Conservation (phyloP, 2,113 vertebrate genomes). For the Python bivittatus region DNA sequence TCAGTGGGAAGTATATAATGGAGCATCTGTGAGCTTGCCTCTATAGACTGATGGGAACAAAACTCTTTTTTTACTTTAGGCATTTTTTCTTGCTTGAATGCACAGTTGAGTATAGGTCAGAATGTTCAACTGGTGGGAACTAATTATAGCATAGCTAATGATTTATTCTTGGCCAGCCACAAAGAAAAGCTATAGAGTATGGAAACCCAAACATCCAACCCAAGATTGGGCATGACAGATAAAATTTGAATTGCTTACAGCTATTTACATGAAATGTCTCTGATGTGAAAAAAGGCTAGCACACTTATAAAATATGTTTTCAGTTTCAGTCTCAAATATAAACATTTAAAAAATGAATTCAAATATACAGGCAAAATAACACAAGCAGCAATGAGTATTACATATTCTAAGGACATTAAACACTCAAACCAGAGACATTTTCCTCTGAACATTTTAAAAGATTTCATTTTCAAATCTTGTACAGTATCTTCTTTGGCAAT, state of each 20-base stretch:
- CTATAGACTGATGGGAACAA: conserved; percentile 56
- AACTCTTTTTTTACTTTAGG: conserved; percentile 49
- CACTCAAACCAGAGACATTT: conserved; percentile 15
- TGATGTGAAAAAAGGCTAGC: conserved; percentile 20
- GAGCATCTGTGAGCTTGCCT: conserved; percentile 57
- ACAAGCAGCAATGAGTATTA: neutral
- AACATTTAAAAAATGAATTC: conserved; percentile 38
- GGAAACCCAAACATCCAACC: conserved; percentile 48
- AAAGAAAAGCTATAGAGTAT: conserved; percentile 36
- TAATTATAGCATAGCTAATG: conserved; percentile 56
- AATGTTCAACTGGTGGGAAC: conserved; percentile 46
- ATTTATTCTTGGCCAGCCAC: conserved; percentile 46
- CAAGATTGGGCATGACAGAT: conserved; percentile 51
- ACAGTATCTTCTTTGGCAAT: conserved; percentile 20
- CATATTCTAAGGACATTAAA: conserved; percentile 4
- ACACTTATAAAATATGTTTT: conserved; percentile 34
- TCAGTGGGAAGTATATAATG: conserved; percentile 59
- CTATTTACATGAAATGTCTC: conserved; percentile 24
- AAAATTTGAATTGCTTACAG: conserved; percentile 45
- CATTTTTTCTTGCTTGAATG: conserved; percentile 56
- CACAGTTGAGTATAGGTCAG: conserved; percentile 51
- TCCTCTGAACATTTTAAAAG: conserved; percentile 30
- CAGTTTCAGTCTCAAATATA: conserved; percentile 3
- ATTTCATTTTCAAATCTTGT: neutral
- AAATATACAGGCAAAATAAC: conserved; percentile 6